Percentiles rank a stretch among this genome's conserved stretches.
Conservation (phyloP, 2,113 vertebrate species). For the Melanerpes aurifrons region DNA sequence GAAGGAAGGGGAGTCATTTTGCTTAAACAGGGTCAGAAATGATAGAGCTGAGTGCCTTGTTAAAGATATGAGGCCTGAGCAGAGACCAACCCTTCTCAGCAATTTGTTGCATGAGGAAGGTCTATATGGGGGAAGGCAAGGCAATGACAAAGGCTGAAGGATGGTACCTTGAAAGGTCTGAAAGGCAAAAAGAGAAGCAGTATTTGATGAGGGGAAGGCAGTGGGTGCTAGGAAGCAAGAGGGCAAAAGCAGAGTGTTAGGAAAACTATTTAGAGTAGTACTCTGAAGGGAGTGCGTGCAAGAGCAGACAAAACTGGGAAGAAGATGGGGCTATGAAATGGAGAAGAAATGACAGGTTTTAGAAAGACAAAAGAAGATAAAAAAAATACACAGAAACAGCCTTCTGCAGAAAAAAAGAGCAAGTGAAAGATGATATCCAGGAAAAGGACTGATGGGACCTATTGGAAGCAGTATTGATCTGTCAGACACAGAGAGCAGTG, state of each 20-base stretch:
- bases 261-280: not conserved
- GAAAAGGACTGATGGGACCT: not conserved
- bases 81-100: not conserved
- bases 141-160: not conserved
- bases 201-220: not conserved
- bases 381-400: not conserved
- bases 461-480: not conserved
- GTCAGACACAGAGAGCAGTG: not conserved
- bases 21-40: not conserved
- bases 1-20: not conserved
- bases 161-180: not conserved
- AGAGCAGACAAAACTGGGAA: not conserved
- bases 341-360: not conserved
- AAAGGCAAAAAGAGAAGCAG: not conserved
- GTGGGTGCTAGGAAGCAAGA: not conserved
- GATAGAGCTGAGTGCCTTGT: not conserved
- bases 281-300: not conserved
- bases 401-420: not conserved
- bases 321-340: not conserved
- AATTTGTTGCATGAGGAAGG: not conserved
- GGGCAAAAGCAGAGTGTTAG: not conserved
- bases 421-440: not conserved
- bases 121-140: not conserved
- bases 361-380: not conserved
- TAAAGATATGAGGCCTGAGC: not conserved